phyloP scores from a whole-genome alignment of 2,888 invertebrate genomes.

The Lithodes maja region DNA sequence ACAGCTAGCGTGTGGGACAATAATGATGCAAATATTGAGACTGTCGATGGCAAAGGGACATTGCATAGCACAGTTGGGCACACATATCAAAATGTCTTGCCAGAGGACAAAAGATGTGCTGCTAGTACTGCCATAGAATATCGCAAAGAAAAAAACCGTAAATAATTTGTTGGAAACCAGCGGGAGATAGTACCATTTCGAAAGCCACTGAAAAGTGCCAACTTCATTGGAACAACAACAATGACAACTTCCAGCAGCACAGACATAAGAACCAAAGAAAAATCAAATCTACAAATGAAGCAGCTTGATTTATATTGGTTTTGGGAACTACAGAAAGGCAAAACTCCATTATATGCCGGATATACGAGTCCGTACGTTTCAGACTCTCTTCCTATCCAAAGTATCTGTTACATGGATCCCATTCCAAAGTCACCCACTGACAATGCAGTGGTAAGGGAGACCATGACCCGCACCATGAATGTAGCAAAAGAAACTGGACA shows the following conservation, averaged over 20 bases:
- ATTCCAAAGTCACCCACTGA: constrained; percentile 31
- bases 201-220: constrained; percentile 32
- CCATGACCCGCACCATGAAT: constrained; percentile 11
- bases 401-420: constrained; percentile 40
- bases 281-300: constrained; percentile 25
- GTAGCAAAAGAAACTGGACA: constrained; percentile 23
- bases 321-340: constrained; percentile 30
- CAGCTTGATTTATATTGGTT: constrained; percentile 32
- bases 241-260: not conserved
- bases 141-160: constrained; percentile 9
- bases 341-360: constrained; percentile 26
- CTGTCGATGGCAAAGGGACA: too few species aligned
- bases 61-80: too few species aligned
- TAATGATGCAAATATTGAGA: not conserved
- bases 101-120: too few species aligned
- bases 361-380: constrained; percentile 19
- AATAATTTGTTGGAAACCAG: constrained; percentile 25
- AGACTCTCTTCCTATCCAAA: constrained; percentile 14
- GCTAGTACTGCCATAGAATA: too few species aligned
- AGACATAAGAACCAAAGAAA: not conserved
- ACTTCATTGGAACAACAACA: constrained; percentile 10
- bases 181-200: constrained; percentile 14
- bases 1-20: constrained; percentile 7
- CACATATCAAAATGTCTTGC: too few species aligned
- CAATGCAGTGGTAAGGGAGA: constrained; percentile 25